Evolutionary conservation across 2,797 vertebrate genomes (phyloP), one percentile per base, ranked within the genome.

Genomic region (Vultur gryphus): DNA sequence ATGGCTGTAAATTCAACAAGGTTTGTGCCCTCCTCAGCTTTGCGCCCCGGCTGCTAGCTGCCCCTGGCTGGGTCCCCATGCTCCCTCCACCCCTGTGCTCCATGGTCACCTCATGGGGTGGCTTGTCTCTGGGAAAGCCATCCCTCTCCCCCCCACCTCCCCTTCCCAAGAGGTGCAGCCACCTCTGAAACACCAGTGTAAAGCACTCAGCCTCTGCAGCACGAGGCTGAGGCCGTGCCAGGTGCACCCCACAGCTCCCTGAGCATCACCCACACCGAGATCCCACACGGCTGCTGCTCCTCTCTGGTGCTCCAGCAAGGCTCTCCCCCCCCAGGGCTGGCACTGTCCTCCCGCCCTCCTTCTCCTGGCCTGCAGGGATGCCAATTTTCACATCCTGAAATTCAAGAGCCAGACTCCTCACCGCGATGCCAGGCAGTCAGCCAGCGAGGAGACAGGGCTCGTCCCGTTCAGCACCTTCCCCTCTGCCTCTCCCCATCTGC

Each of bases 221-320:
- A 46, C 3, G 3, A 66, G 25, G 51, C 33, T 59, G 69, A 80
- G n/a, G 23, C 58, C 3, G 0, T 24, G 44, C 18, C 1, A 3
- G 49, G 8, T 0, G 0, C 35, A 37, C 4, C 29, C 39, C 13
- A 2, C 70, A 61, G 43, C 20, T 61, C 25, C 31, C n/a, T 3
- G 2, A 48, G 25, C 37, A 37, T 61, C 72, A 44, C 4, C 12
- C 52, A 16, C 41, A 44, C 12, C 1, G 0, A 88, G 24, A 73
- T 26, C 39, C 28, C 8, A 2, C n/a, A 43, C 0, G 3, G 35
- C 35, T 2, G 16, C 46, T 46, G 37, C 26, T n/a, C 37, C 33
- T 48, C 37, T 57, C 46, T 41, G 35, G 26, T 17, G 13, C 44
- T 41, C 15, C 26, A 66, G 17, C 17, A 67, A 26, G 31, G 37